phyloP scores from a whole-genome alignment of 2,888 invertebrate species.

The Cyclophora punctaria region DNA sequence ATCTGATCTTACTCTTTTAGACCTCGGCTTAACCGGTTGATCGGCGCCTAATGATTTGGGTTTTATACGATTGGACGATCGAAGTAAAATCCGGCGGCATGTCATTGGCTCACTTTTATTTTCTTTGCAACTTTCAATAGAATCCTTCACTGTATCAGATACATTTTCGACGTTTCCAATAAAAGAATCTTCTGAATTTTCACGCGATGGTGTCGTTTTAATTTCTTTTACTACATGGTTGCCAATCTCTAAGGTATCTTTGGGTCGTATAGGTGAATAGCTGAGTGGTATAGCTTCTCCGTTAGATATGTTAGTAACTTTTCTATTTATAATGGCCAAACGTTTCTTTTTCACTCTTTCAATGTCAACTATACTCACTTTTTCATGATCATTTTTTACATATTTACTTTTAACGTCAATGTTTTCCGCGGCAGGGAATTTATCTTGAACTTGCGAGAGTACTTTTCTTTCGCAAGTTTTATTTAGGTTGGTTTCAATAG shows the following conservation, averaged over 20 bases:
- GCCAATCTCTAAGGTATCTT: too few species aligned
- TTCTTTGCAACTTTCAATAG: conserved; percentile 28
- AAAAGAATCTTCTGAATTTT: too few species aligned
- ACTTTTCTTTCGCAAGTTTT: conserved; percentile 35
- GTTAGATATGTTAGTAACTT: conserved; percentile 29
- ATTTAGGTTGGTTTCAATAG: conserved; percentile 18
- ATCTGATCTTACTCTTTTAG: background rate
- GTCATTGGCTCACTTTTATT: conserved; percentile 20
- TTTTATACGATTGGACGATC: conserved; percentile 37
- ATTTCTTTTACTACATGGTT: background rate
- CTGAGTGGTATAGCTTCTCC: conserved; percentile 42
- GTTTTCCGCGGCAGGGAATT: conserved; percentile 18
- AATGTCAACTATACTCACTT: conserved; percentile 17
- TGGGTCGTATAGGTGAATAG: conserved; percentile 29
- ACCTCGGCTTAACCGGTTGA: background rate
- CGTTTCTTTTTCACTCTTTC: conserved; percentile 48
- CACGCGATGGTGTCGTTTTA: background rate
- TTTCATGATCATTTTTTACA: conserved; percentile 6
- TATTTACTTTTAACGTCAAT: conserved; percentile 8
- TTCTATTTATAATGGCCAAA: conserved; percentile 44
- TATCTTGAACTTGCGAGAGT: conserved; percentile 45
- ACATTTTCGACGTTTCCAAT: too few species aligned
- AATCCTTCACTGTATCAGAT: conserved; percentile 7
- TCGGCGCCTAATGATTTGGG: conserved; percentile 1
- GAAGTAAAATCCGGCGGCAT: conserved; percentile 34